These are phyloP conservation scores for Coecobrya sp. DNA, from an alignment of 2,888 invertebrate species.

Conservation along the genomic window DNA sequence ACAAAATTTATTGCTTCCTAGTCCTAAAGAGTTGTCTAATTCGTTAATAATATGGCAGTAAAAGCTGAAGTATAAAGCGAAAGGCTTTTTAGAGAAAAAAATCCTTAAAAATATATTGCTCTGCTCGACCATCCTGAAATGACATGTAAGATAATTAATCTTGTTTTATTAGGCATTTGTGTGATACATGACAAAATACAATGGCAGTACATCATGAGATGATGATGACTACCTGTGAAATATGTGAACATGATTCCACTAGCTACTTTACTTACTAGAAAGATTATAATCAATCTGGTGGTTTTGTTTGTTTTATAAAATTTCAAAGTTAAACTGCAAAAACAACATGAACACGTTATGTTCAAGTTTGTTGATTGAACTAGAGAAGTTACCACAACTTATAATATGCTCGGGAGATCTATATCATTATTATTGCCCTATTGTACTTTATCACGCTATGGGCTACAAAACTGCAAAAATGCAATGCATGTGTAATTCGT, in stretches of 20 bases:
- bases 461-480: background rate
- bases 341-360: background rate
- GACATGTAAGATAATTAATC: constrained; percentile 35
- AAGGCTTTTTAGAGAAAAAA: constrained; percentile 8
- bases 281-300: background rate
- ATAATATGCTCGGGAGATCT: background rate
- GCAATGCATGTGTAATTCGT: background rate
- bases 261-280: no score
- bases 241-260: background rate
- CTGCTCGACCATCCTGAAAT: background rate
- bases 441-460: background rate
- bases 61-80: background rate
- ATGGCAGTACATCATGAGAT: background rate
- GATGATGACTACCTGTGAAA: background rate
- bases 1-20: constrained; percentile 45
- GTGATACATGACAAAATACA: background rate
- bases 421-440: background rate
- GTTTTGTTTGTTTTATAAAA: background rate
- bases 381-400: background rate
- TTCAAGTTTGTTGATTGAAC: background rate
- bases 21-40: constrained; percentile 6
- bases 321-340: background rate
- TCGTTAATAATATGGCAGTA: constrained; percentile 14
- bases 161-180: constrained; percentile 24
- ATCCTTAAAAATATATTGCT: background rate